Base-by-base conservation (phyloP, 2,113 vertebrate genomes). In the Pungitius pungitius region DNA sequence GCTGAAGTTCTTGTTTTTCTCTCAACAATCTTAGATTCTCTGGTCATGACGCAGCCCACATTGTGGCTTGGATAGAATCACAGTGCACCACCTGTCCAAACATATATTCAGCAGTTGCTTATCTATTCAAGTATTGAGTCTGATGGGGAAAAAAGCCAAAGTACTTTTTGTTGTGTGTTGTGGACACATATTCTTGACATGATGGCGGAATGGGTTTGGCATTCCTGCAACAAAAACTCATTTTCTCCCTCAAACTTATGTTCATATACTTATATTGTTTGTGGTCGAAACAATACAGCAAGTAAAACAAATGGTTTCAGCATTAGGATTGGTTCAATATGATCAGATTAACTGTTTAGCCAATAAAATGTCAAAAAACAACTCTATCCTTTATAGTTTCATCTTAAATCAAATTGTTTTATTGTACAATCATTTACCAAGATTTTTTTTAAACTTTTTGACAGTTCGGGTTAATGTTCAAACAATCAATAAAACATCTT, bases 31-130 rank as follows among this genome's bases (percentile, higher is more conserved):
- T 66, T 82, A 73, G 78, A 83, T 86, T 86, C 71, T 80, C 67
- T 77, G 74, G 71, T 68, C 51, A 51, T 71, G 84, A 84, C 66
- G 57, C 81, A 81, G 18, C 51, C 49, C 73, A 69, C 69, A 75
- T 33, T 76, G 75, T 75, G 76, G 72, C 62, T 83, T 22, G 14
- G 63, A 77, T 78, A 55, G 67, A 78, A 79, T 62, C 67, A 20
- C 30, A 71, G 78, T 61, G 33, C 26, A 47, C 86, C 90, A 92
- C 89, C 89, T 92, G 88, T 92, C 79, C 72, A 90, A 92, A 92
- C 84, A 89, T 82, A 80, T 78, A 80, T 78, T 52, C 67, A 58
- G 22, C 42, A 83, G 75, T 73, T 39, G 0, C 22, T 30, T 72
- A 43, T 86, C 83, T 85, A 78, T 88, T 87, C 26, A 74, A 80